Evolutionary conservation across 2,113 vertebrate species (phyloP).

Genomic region (Girardinichthys multiradiatus): DNA sequence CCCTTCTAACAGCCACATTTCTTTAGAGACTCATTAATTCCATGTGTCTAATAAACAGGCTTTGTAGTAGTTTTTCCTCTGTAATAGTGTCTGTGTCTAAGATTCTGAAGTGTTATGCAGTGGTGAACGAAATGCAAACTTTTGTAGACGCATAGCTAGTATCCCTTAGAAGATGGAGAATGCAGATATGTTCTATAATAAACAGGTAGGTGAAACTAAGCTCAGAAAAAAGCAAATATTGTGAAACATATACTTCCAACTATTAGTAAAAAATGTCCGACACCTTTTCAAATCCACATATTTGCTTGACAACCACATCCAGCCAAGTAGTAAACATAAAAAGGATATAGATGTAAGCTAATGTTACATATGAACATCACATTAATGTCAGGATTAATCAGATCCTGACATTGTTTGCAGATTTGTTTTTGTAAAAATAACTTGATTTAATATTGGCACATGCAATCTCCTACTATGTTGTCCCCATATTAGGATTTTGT

Average conservation of each 20-base stretch:
- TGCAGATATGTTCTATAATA: neutral
- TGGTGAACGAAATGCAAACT: constrained; percentile 10
- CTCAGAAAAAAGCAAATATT: neutral
- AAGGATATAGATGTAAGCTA: neutral
- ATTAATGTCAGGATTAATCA: no score
- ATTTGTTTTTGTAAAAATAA: no score
- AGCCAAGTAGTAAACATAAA: neutral
- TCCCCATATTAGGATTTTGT: no score
- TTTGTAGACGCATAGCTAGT: neutral
- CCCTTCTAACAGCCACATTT: constrained; percentile 82
- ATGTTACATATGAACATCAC: no score
- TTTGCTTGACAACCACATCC: neutral
- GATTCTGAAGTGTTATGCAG: constrained; percentile 1
- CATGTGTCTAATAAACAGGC: constrained; percentile 82
- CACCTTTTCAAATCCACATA: neutral
- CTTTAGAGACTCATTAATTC: constrained; percentile 86
- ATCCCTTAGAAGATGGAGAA: neutral
- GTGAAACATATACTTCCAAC: neutral
- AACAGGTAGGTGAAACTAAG: neutral
- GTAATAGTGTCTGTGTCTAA: constrained; percentile 30
- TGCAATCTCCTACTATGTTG: no score
- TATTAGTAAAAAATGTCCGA: neutral
- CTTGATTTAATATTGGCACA: no score
- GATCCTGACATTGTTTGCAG: no score
- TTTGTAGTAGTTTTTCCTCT: constrained; percentile 20